These are phyloP conservation scores for Poecile montanus DNA, from an alignment of 2,797 vertebrate species.

Conservation along the genomic window DNA sequence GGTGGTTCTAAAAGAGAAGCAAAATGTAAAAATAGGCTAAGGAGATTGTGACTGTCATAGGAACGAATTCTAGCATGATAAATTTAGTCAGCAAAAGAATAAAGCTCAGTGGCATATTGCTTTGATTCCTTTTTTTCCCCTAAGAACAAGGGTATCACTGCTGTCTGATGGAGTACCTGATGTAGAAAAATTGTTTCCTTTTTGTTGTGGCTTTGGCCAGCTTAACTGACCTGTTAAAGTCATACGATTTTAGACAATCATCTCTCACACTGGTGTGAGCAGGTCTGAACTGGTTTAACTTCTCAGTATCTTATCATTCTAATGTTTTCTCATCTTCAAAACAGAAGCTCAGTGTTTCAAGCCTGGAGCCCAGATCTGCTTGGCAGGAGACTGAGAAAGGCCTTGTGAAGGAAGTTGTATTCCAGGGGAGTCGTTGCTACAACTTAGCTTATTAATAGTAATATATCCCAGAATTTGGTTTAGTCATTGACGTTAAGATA, in stretches of 20 bases:
- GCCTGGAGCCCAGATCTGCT: neutral
- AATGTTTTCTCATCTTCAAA: neutral
- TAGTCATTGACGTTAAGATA: neutral
- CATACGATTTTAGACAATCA: neutral
- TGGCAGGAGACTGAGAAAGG: neutral
- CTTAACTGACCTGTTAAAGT: neutral
- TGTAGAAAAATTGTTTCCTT: neutral
- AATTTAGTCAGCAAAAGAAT: constrained; percentile 7
- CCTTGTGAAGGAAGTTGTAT: neutral
- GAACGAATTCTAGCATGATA: neutral
- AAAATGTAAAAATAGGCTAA: constrained; percentile 38
- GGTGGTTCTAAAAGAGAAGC: constrained; percentile 38
- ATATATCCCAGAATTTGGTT: neutral
- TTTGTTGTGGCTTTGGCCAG: neutral
- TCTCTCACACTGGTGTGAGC: neutral
- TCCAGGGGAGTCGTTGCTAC: neutral
- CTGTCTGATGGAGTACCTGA: neutral
- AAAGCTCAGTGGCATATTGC: constrained; percentile 1
- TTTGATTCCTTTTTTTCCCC: neutral
- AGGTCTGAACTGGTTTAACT: neutral
- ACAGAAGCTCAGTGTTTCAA: neutral
- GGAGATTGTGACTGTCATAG: neutral
- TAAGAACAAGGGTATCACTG: neutral
- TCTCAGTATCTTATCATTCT: neutral
- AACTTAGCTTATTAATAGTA: neutral